Evolutionary conservation across 2,888 invertebrate genomes (phyloP).

Genomic region (Drosophila meridiana): DNA sequence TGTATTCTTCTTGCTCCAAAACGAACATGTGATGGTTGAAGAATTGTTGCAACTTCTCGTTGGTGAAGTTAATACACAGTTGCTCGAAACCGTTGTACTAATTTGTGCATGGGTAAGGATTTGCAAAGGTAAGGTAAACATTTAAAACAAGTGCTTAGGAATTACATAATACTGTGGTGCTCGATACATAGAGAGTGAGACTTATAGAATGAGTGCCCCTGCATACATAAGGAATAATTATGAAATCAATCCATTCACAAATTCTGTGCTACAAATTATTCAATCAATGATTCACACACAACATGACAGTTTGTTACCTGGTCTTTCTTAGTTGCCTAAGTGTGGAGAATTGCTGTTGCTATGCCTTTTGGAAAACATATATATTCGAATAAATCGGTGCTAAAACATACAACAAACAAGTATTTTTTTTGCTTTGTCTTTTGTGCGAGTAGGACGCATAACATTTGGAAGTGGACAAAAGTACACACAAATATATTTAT

Average conservation of each 20-base stretch:
- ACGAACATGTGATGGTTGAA: constrained; percentile 99
- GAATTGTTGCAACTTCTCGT: constrained; percentile 99
- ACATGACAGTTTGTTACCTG: constrained; percentile 40
- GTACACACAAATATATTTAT: constrained; percentile 6
- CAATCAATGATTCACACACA: constrained; percentile 22
- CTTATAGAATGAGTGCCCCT: constrained; percentile 9
- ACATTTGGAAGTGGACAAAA: constrained; percentile 29
- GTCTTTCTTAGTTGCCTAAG: constrained; percentile 16
- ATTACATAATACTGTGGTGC: constrained; percentile 22
- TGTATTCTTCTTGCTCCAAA: constrained; percentile 99
- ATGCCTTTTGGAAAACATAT: constrained; percentile 20
- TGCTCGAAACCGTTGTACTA: constrained; percentile 99
- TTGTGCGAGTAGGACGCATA: constrained; percentile 43
- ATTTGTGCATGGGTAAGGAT: constrained; percentile 24
- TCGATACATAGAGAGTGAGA: background rate
- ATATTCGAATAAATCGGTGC: constrained; percentile 36
- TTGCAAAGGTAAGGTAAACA: constrained; percentile 42
- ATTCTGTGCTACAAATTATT: constrained; percentile 24
- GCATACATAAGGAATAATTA: constrained; percentile 10
- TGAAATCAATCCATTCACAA: constrained; percentile 9
- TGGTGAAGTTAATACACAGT: constrained; percentile 99
- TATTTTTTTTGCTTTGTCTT: background rate
- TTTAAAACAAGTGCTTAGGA: constrained; percentile 51
- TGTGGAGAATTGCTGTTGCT: constrained; percentile 9
- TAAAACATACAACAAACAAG: constrained; percentile 53